These are phyloP conservation scores for Melinaea menophilus DNA, from an alignment of 2,888 invertebrate species.

Conservation along the genomic window DNA sequence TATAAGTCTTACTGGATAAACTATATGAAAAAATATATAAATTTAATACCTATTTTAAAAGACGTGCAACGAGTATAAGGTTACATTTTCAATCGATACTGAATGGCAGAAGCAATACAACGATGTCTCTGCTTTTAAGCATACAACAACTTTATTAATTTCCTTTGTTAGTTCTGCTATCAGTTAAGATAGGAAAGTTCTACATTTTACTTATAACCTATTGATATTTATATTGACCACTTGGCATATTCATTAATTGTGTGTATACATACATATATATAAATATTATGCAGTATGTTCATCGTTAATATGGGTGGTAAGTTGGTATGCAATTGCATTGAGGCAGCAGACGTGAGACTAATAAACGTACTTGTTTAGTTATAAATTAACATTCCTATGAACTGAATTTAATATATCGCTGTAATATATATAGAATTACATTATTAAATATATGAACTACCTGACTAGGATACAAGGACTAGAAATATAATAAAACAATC, in stretches of 20 bases:
- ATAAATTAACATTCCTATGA: too few relatives aligned
- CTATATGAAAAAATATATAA: too few relatives aligned
- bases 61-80: not conserved
- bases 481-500: too few relatives aligned
- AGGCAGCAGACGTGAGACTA: not conserved
- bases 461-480: too few relatives aligned
- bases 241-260: too few relatives aligned
- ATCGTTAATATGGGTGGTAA: not conserved
- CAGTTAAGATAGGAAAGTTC: not conserved
- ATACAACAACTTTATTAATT: slow-evolving; percentile 2
- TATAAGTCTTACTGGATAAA: too few relatives aligned
- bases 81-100: slow-evolving; percentile 2
- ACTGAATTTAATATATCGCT: too few relatives aligned
- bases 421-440: too few relatives aligned
- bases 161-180: not conserved
- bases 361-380: not conserved
- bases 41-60: too few relatives aligned
- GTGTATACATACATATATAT: too few relatives aligned
- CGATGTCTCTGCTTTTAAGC: slow-evolving; percentile 4
- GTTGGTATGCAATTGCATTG: not conserved
- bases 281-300: not conserved
- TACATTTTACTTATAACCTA: not conserved
- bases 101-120: not conserved
- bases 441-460: too few relatives aligned
- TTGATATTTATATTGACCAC: too few relatives aligned